Evolutionary conservation across 2,113 vertebrate species (phyloP), one percentile per base, ranked within the genome.

Genomic region (Callipepla squamata): DNA sequence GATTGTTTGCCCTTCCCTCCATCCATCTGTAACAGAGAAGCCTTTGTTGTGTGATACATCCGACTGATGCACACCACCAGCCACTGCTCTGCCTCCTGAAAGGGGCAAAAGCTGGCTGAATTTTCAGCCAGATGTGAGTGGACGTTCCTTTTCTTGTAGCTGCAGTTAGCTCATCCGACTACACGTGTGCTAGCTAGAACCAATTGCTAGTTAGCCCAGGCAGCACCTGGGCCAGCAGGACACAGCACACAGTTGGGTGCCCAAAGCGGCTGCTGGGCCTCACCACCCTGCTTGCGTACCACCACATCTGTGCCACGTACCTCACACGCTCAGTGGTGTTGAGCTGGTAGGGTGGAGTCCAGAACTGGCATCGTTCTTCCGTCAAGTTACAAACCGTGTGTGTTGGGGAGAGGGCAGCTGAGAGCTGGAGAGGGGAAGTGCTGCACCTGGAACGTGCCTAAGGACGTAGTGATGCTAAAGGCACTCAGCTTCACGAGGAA

Each of bases 1-100:
- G 85, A 89, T 94, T 94, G 91, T 93, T 92, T 94, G 93, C 8
- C 50, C 81, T 94, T 87, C 69, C 87, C 85, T 85, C 82, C 93
- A 86, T 62, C 79, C 85, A 74, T 75, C 8, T 23, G 89, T 72
- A 91, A 93, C 44, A 87, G 84, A 85, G 59, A 87, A 78, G 66
- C 1, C 0, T 69, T 87, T 48, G 67, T 76, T 53, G 80, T 85
- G 68, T 92, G 87, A 87, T 92, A 87, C 72, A 50, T 50, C 45
- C 57, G 30, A 61, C 79, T 0, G 18, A 85, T 57, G 78, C 13
- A 78, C 59, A 38, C 79, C 72, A 40, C 0, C 81, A 59, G 18
- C 81, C 81, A 80, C 51, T n/a, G 75, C 85, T 90, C 78, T 76
- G 80, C 42, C 53, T 61, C 70, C 86, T 3, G 0, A 23, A 3